Evolutionary conservation across 1,140 invertebrate genomes (phyloP), one percentile per base, ranked within the genome.

Genomic region (Ostrea denselamellosa): DNA sequence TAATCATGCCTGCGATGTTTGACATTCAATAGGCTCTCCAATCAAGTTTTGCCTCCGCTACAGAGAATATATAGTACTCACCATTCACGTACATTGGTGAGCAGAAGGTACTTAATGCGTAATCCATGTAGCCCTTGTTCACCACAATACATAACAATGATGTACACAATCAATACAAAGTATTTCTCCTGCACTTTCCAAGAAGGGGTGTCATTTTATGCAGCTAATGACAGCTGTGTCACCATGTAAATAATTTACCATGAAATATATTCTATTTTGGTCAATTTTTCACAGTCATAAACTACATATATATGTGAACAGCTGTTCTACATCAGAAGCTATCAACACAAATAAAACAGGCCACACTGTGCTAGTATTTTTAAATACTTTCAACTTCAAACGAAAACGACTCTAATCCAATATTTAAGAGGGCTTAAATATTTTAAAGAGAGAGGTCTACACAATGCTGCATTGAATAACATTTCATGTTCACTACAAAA

Each of bases 341-440:
- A 77, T 77, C 68, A 77, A 77, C 25, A 25, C 68, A 28, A 77
- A 77, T 77, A 77, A 19, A 77, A 77, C 68, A 77, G 25, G 68
- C 28, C 25, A 9, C 9, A 77, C 68, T 77, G 68, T 77, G 68
- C 25, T 77, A 77, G 28, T 77, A 77, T 77, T 77, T 77, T 25
- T 25, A 77, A 77, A 77, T 77, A 77, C 68, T 34, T 77, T 77
- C 28, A 77, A 77, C 68, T 77, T 77, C 68, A 77, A 77, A 77
- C 68, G 68, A 77, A 77, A 28, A 77, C 68, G 25, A 12, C 68
- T 77, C 68, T 77, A 77, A 77, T 77, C 68, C 68, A 77, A 77
- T 77, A 77, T 77, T 77, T 77, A 77, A 77, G 68, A 77, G 68
- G 68, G 68, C 68, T 77, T 77, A 77, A 77, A 12, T 77, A 14